These are phyloP conservation scores for Poecilia gillii DNA, from an alignment of 2,797 vertebrate species.

Conservation along the genomic window DNA sequence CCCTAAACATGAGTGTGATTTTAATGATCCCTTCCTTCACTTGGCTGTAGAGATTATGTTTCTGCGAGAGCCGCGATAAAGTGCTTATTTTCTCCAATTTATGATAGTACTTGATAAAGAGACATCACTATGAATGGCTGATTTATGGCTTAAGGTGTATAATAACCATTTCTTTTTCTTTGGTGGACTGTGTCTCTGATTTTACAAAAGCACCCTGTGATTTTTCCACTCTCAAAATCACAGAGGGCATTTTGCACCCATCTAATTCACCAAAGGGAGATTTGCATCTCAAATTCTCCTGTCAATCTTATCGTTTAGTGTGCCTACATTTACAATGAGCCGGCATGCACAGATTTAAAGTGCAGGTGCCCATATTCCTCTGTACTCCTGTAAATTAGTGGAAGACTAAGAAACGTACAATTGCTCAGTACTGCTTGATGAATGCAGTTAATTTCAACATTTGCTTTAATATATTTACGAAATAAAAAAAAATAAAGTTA, in stretches of 20 bases:
- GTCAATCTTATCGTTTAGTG: neutral
- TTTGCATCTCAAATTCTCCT: neutral
- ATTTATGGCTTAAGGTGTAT: slow-evolving; percentile 28
- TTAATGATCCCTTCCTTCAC: slow-evolving; percentile 34
- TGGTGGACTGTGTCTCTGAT: neutral
- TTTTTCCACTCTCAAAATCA: neutral
- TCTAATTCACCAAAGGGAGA: neutral
- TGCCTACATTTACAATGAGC: neutral
- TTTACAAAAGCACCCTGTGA: neutral
- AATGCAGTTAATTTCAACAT: neutral
- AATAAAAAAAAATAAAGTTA: neutral
- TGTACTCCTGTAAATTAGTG: neutral
- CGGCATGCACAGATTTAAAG: neutral
- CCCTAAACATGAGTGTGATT: slow-evolving; percentile 21
- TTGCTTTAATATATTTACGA: neutral
- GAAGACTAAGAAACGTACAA: neutral
- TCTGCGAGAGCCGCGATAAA: slow-evolving; percentile 29
- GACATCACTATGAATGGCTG: slow-evolving; percentile 29
- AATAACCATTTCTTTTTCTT: neutral
- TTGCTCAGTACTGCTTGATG: neutral
- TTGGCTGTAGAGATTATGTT: slow-evolving; percentile 22
- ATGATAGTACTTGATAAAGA: slow-evolving; percentile 37
- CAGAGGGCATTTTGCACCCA: neutral
- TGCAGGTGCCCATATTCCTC: neutral
- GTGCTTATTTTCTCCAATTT: slow-evolving; percentile 19